Evolutionary conservation across 2,888 invertebrate genomes (phyloP), one percentile per base, ranked within the genome.

Genomic region (Drosophila longiperda): DNA sequence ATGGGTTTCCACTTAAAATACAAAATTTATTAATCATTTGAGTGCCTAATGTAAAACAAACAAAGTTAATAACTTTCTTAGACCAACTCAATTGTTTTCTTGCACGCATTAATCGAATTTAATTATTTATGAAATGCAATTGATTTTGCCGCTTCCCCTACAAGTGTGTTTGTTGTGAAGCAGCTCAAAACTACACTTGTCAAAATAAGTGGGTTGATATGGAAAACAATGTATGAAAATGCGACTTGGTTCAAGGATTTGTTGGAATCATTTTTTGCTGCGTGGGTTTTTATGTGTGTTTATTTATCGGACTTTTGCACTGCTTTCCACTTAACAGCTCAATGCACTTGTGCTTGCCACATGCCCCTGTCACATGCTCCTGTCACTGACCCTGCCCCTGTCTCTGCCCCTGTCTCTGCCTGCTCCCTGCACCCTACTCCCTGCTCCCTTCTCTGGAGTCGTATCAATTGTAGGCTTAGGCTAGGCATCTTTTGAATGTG

Each of bases 321-420:
- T 65, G 75, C 60, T 61, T 40, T 77, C n/a, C 55, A 65, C 66
- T 80, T 71, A 75, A 75, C 64, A 76, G 72, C 77, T 78, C 62
- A 80, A 67, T 78, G 77, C 81, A 78, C 78, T 80, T 68, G 73
- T 23, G 59, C 49, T 6, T 29, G 29, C 29, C 29, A 29, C 29
- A 29, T 26, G 45, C 36, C 60, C 34, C 29, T 29, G 7, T 5
- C 29, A 29, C 23, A 23, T 26, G 26, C 26, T 2, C 26, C 29
- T 29, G 29, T 0, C 29, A 6, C 29, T 29, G 29, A 0, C 29
- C 5, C 1, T 29, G 5, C 29, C 29, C 0, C 26, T 26, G 26
- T 2, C 23, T 2, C 52, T 26, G 45, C 40, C 59, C 45, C 29
- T 29, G 7, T 8, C 38, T 8, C 42, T 33, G 1, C 3, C 33